Conservation (phyloP, 2,888 invertebrate species). For the Ypsolopha sequella region DNA sequence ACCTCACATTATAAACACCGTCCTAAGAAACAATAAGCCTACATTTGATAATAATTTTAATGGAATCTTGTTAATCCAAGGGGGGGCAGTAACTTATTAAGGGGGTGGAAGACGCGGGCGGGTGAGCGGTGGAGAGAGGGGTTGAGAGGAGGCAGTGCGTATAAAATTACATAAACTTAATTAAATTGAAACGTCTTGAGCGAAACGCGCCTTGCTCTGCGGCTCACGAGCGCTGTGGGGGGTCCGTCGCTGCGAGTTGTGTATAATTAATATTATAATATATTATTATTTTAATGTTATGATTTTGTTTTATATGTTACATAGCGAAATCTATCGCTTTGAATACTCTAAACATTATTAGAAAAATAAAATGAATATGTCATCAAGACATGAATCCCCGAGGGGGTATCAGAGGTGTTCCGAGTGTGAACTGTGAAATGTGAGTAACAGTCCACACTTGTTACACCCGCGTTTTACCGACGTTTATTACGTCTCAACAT, state of each 20-base stretch:
- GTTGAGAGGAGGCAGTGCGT: slow-evolving; percentile 15
- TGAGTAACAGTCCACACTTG: too few relatives aligned
- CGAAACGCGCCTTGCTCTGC: background rate
- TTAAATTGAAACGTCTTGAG: slow-evolving; percentile 27
- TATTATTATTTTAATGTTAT: too few relatives aligned
- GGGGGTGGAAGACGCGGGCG: slow-evolving; percentile 16
- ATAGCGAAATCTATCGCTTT: background rate
- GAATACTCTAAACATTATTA: background rate
- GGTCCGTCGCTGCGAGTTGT: background rate
- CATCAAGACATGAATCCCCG: too few relatives aligned
- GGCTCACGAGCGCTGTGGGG: background rate
- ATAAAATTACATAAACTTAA: slow-evolving; percentile 45
- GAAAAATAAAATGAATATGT: too few relatives aligned
- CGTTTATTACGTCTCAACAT: too few relatives aligned
- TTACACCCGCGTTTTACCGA: too few relatives aligned
- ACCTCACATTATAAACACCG: background rate
- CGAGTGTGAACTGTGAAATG: too few relatives aligned
- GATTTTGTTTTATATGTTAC: background rate
- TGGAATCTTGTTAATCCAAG: slow-evolving; percentile 50
- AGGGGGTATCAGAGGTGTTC: too few relatives aligned
- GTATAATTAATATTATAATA: too few relatives aligned
- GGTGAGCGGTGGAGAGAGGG: background rate
- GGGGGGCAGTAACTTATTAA: slow-evolving; percentile 4
- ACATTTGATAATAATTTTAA: slow-evolving; percentile 45
- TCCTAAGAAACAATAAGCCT: slow-evolving; percentile 7